Evolutionary conservation across 2,797 vertebrate genomes (phyloP).

Genomic region (Pelochelys cantorii): DNA sequence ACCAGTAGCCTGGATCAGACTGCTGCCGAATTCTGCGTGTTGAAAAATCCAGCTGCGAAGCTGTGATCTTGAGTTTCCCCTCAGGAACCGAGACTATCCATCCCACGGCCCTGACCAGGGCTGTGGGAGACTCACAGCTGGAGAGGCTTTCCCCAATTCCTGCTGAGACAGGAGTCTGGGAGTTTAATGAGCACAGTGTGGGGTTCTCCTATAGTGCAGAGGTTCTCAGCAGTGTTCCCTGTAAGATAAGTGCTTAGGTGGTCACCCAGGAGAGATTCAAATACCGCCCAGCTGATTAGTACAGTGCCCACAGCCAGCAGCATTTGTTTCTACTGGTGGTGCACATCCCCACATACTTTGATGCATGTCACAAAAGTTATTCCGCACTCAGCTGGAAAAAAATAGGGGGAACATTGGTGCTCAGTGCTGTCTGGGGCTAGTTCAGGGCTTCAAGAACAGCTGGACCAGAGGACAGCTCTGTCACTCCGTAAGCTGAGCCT

Average conservation of each 20-base stretch:
- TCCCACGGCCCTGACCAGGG: background rate
- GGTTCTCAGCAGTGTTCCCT: no score
- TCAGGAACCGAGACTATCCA: background rate
- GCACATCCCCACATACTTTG: no score
- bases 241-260: no score
- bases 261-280: no score
- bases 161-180: background rate
- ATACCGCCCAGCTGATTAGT: no score
- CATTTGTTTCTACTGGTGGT: no score
- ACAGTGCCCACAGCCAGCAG: no score
- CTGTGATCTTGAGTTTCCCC: background rate
- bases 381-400: no score
- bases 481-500: background rate
- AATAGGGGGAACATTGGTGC: no score
- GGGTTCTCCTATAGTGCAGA: background rate
- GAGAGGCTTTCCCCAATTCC: background rate
- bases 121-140: background rate
- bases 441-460: background rate
- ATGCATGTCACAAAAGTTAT: no score
- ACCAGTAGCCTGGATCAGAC: background rate
- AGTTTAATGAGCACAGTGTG: background rate
- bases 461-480: background rate
- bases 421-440: background rate
- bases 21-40: background rate
- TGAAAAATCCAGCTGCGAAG: background rate